Percentiles rank a stretch among this genome's conserved stretches.
phyloP scores from a whole-genome alignment of 2,113 vertebrate species.

The Chitala chitala region DNA sequence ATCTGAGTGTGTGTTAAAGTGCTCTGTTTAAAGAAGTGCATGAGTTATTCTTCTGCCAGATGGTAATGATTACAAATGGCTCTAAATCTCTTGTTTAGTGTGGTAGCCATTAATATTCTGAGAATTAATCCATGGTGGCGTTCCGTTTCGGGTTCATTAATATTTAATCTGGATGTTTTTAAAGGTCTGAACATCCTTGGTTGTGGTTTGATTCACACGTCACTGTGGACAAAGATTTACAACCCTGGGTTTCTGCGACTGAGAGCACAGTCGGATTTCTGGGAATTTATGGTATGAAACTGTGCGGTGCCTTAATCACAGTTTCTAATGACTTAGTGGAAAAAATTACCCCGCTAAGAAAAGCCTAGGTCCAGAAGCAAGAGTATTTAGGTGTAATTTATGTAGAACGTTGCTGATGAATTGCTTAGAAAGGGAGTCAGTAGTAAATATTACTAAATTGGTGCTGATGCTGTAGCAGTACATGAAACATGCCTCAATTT shows the following conservation, averaged over 20 bases:
- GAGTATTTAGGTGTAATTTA: too few relatives aligned
- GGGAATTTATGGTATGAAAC: neutral
- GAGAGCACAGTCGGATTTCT: neutral
- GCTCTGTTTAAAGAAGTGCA: constrained; percentile 12
- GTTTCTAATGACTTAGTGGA: too few relatives aligned
- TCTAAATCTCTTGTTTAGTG: constrained; percentile 11
- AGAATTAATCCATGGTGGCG: neutral
- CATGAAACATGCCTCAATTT: too few relatives aligned
- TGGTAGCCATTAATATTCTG: constrained; percentile 21
- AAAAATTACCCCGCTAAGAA: too few relatives aligned
- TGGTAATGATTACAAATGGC: constrained; percentile 37
- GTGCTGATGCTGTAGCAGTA: too few relatives aligned
- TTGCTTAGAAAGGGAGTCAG: too few relatives aligned
- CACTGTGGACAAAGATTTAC: constrained; percentile 10
- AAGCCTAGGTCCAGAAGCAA: too few relatives aligned
- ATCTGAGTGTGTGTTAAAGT: constrained; percentile 27
- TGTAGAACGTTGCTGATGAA: too few relatives aligned
- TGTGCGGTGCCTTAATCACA: neutral
- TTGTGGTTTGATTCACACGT: constrained; percentile 30
- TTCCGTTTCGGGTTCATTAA: constrained; percentile 8
- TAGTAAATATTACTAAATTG: too few relatives aligned
- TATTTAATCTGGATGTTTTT: constrained; percentile 23
- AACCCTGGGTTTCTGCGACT: neutral
- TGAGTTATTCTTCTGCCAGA: constrained; percentile 22
- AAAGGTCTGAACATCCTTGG: constrained; percentile 29